phyloP scores from a whole-genome alignment of 2,797 vertebrate genomes.

The Peromyscus eremicus region DNA sequence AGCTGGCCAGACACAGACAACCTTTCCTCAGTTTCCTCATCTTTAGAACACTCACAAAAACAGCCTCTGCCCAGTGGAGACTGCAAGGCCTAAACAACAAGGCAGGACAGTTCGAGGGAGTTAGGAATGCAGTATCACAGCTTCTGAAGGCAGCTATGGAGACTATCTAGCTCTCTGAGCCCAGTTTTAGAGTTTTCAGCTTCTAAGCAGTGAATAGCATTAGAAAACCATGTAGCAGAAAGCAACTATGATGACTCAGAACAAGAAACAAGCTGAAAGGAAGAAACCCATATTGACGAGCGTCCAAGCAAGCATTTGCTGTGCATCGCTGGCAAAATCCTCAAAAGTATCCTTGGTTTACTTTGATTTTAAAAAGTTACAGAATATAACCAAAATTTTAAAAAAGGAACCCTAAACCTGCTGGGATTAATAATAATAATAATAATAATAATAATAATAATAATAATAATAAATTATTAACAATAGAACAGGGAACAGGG shows the following conservation, averaged over 20 bases:
- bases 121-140: background rate
- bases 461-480: too few species aligned
- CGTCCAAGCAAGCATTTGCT: background rate
- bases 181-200: slow-evolving; percentile 20
- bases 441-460: too few species aligned
- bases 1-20: background rate
- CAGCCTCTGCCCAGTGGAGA: background rate
- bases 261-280: slow-evolving; percentile 3
- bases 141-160: background rate
- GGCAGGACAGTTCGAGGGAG: background rate
- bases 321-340: background rate
- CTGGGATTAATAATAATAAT: background rate
- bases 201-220: slow-evolving; percentile 13
- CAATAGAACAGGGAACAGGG: too few species aligned
- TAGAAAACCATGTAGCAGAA: slow-evolving; percentile 44
- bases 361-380: background rate
- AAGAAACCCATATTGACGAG: background rate
- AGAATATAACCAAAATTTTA: background rate
- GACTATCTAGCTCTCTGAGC: background rate
- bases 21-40: slow-evolving; percentile 22
- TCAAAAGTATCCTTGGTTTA: background rate
- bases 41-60: background rate
- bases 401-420: background rate
- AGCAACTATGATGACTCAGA: slow-evolving; percentile 7
- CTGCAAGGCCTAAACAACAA: background rate